phyloP scores from a whole-genome alignment of 2,797 vertebrate genomes.

The Siniperca obscura region DNA sequence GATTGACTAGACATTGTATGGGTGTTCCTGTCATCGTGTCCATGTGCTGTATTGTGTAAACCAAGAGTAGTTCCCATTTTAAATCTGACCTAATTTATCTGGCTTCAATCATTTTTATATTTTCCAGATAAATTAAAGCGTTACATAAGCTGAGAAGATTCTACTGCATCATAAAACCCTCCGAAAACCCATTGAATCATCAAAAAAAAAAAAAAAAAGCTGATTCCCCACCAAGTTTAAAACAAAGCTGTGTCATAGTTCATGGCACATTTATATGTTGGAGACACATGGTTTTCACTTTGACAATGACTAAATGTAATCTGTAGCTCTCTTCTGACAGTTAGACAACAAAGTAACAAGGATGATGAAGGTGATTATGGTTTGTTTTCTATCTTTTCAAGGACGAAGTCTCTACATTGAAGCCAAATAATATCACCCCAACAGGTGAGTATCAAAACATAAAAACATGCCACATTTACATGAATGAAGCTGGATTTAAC shows the following conservation, averaged over 20 bases:
- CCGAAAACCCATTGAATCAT: neutral
- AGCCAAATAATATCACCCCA: neutral
- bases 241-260: neutral
- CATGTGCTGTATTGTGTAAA: no score
- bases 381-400: constrained; percentile 35
- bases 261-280: neutral
- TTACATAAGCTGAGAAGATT: neutral
- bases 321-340: neutral
- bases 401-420: constrained; percentile 8
- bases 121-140: neutral
- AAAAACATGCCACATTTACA: neutral
- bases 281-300: neutral
- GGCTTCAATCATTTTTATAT: neutral
- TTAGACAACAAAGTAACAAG: neutral
- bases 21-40: neutral
- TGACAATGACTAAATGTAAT: neutral
- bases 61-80: neutral
- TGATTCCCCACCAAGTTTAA: neutral
- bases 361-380: neutral
- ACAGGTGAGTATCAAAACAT: constrained; percentile 29
- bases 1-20: neutral
- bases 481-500: neutral
- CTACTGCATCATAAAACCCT: neutral
- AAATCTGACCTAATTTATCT: neutral
- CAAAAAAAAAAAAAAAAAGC: neutral